phyloP scores from a whole-genome alignment of 1,140 invertebrate genomes.

The Vanessa tameamea region DNA sequence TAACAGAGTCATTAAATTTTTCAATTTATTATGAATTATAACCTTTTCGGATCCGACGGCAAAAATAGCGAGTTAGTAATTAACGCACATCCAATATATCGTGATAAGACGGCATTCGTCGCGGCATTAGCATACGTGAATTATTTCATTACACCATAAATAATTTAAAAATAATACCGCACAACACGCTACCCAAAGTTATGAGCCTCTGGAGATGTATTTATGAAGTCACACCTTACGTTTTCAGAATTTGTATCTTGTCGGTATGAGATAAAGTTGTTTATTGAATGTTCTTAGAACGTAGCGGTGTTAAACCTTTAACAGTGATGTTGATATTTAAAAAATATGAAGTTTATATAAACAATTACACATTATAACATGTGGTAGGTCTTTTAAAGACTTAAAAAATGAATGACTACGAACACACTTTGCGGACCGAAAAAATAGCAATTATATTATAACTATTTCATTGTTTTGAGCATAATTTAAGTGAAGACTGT shows the following conservation, averaged over 20 bases:
- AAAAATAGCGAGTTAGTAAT: conserved; percentile 35
- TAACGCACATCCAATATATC: conserved; percentile 41
- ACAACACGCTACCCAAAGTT: conserved; percentile 41
- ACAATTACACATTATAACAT: too few relatives aligned
- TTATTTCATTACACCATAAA: conserved; percentile 46
- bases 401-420: too few relatives aligned
- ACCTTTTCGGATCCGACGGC: conserved; percentile 16
- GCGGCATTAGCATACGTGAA: conserved; percentile 45
- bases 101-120: conserved; percentile 45
- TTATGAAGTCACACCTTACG: conserved; percentile 11
- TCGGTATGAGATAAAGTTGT: background rate
- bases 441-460: too few relatives aligned
- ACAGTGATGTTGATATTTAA: conserved; percentile 3
- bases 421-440: too few relatives aligned
- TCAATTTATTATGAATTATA: conserved; percentile 25
- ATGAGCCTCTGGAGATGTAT: conserved; percentile 39
- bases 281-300: background rate
- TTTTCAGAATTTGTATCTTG: background rate
- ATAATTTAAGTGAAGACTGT: too few relatives aligned
- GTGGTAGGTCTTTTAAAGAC: too few relatives aligned
- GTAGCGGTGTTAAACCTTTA: background rate
- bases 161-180: conserved; percentile 47
- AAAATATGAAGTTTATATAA: background rate
- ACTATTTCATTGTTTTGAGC: too few relatives aligned
- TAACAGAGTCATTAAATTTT: conserved; percentile 15